Base-by-base conservation (phyloP, 2,888 invertebrate species). In the Hedychridium roseum region DNA sequence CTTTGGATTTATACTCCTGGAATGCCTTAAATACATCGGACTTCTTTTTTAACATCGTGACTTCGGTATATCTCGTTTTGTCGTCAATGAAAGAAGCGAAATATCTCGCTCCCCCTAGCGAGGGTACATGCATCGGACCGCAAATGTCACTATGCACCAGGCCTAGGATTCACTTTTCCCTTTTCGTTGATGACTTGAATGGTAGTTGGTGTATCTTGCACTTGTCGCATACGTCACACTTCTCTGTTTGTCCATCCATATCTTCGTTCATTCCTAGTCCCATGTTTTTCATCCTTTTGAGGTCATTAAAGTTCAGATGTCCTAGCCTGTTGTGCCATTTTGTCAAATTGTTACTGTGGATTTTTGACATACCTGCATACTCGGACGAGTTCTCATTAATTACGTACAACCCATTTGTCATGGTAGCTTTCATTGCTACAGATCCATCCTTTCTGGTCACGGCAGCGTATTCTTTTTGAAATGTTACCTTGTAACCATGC, bases 111-210 rank as follows among this genome's bases (percentile, higher is more conserved):
- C 57, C 54, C 0, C 57, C 57, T 0, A 58, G 6, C 0, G 60
- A 63, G 26, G 49, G 28, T 1, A 14, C 27, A 0, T 15, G 44
- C 43, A 55, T 61, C 3, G 54, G 59, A 1, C 61, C 63, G 3
- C 61, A 61, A 16, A 66, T 59, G 18, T 67, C 65, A 0, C 57
- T 49, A 50, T 66, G 59, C 0, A 66, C 17, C 6, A 66, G 18
- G 1, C 23, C 50, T 1, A 66, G 31, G 1, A 32, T 7, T 6
- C 52, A 42, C 27, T 47, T 41, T 43, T 54, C 50, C 0, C 53
- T 42, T 34, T 47, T 35, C 0, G 4, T 14, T 1, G 57, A 54
- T 5, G n/a, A 16, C 30, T 44, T 44, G 23, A 56, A 63, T 4
- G 61, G 55, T 18, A 31, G 15, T 1, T 27, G 32, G 11, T 55